Evolutionary conservation across 2,797 vertebrate species (phyloP), one percentile per base, ranked within the genome.

Genomic region (Setipinna tenuifilis): DNA sequence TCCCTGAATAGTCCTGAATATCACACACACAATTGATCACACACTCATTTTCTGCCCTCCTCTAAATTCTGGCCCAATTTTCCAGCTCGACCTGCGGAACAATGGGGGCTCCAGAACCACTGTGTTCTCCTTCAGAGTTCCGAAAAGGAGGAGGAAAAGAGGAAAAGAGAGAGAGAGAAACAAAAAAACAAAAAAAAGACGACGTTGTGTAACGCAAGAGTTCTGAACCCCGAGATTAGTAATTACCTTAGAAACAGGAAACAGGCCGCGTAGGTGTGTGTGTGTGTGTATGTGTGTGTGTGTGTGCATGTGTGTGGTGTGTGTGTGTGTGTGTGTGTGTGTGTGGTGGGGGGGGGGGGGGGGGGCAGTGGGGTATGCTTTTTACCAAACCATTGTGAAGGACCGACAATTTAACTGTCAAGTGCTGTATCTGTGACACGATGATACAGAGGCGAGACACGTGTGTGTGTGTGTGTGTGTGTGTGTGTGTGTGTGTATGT

Each of bases 371-470:
- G 17, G 48, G n/a, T n/a, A n/a, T n/a, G 10, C 14, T 68, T 3
- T 68, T 31, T 54, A 14, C 46, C 3, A 75, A 75, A 35, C 35
- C 68, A 31, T 75, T 35, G 68, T 75, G 68, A 41, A 44, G 83
- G 65, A 82, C 59, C 83, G 84, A 86, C 71, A 83, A 90, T 91
- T 71, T 87, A 87, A 48, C 87, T 83, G 87, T 84, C 85, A 89
- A 90, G 92, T 48, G 10, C 46, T 48, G 46, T 82, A 91, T 87
- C 89, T 5, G 31, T 82, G 90, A 90, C 87, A 87, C 85, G 0
- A 78, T 57, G 71, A 82, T 89, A 90, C 89, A 41, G 87, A 88
- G 87, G 83, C 85, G 25, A 71, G 62, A 7, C 23, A 12, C 5
- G 35, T 2, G 35, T 41, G 35, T 41, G 5, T 41, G 35, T 41